These are phyloP conservation scores for Phoeniculus purpureus DNA, from an alignment of 2,797 vertebrate species.

Conservation along the genomic window DNA sequence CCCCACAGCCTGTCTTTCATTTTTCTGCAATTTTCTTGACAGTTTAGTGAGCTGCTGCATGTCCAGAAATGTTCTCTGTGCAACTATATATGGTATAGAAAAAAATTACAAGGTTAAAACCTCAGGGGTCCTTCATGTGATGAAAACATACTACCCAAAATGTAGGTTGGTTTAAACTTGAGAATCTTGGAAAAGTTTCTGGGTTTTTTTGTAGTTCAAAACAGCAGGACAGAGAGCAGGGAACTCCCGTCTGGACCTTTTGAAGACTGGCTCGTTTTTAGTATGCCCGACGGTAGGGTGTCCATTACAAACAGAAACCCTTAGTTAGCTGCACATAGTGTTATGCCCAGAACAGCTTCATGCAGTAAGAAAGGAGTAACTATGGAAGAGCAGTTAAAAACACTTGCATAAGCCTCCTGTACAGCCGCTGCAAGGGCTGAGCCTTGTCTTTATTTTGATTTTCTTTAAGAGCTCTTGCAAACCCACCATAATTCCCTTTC, in stretches of 20 bases:
- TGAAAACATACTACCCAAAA: neutral
- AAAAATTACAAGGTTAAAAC: conserved; percentile 41
- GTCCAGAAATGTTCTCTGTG: neutral
- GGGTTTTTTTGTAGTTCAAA: neutral
- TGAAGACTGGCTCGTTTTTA: neutral
- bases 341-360: neutral
- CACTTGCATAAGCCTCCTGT: neutral
- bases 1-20: neutral
- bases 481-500: neutral
- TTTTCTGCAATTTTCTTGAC: neutral
- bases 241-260: neutral
- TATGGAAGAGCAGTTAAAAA: neutral
- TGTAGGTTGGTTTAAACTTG: conserved; percentile 13
- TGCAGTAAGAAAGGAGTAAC: neutral
- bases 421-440: neutral
- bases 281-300: neutral
- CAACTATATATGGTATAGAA: neutral
- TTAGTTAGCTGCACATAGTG: neutral
- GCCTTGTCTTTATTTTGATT: neutral
- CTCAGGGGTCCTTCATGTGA: neutral
- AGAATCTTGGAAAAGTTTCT: conserved; percentile 14
- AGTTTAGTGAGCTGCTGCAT: neutral
- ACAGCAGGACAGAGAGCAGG: neutral
- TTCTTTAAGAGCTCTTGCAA: neutral
- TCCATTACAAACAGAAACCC: neutral